These are phyloP conservation scores for Sisor rabdophorus DNA, from an alignment of 2,113 vertebrate species.

Conservation along the genomic window DNA sequence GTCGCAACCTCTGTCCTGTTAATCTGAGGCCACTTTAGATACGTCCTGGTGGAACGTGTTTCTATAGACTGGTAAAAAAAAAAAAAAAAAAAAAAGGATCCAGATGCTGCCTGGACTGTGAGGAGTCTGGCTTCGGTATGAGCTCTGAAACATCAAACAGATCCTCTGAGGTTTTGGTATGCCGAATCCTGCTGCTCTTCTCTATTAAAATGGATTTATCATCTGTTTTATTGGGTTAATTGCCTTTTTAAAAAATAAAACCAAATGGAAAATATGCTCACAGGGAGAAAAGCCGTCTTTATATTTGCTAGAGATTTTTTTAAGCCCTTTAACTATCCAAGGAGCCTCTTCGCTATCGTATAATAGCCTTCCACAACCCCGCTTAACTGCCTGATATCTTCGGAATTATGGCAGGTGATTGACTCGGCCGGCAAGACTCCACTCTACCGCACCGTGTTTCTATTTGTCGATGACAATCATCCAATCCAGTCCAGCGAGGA, in stretches of 20 bases:
- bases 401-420: conserved; percentile 29
- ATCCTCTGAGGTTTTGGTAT: conserved; percentile 42
- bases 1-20: conserved; percentile 38
- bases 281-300: conserved; percentile 10
- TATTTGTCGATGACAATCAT: conserved; percentile 42
- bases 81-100: too few species aligned
- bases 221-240: conserved; percentile 48
- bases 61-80: conserved; percentile 45
- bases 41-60: conserved; percentile 46
- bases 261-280: conserved; percentile 37
- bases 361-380: conserved; percentile 16
- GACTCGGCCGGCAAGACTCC: conserved; percentile 20
- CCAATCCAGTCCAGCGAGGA: conserved; percentile 31
- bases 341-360: conserved; percentile 14
- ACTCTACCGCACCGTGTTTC: conserved; percentile 20
- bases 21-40: conserved; percentile 44
- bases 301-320: not conserved
- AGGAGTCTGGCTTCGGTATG: conserved; percentile 32
- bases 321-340: conserved; percentile 16
- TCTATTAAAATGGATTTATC: conserved; percentile 48
- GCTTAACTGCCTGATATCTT: conserved; percentile 27
- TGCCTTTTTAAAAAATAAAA: conserved; percentile 35
- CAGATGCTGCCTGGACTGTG: conserved; percentile 46
- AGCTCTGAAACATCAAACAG: conserved; percentile 45
- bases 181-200: conserved; percentile 37